Evolutionary conservation across 1,140 invertebrate species (phyloP).

Genomic region (Sarcophaga peregrina): DNA sequence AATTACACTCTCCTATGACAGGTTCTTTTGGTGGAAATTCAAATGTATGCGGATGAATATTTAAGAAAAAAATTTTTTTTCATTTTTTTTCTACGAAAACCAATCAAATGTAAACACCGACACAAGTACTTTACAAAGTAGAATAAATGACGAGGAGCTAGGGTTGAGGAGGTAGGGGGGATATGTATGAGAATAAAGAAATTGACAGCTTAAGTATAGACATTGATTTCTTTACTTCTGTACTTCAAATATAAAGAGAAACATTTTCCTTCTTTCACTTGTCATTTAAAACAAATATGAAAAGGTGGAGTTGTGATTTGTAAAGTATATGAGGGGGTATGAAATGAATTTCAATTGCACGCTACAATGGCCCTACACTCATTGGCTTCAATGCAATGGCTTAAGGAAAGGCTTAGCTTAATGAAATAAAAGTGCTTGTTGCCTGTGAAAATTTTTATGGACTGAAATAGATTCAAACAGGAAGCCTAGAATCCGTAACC

Average conservation of each 20-base stretch:
- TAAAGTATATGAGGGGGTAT: neutral
- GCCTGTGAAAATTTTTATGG: too few species aligned
- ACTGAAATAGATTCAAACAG: too few species aligned
- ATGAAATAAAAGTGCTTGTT: too few species aligned
- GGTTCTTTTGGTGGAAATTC: neutral
- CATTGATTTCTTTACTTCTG: constrained; percentile 1
- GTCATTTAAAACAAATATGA: constrained; percentile 14
- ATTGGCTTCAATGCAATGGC: too few species aligned
- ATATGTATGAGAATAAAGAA: neutral
- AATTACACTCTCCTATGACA: neutral
- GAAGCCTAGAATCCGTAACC: too few species aligned
- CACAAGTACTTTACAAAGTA: neutral
- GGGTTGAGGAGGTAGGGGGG: too few species aligned
- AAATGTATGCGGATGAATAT: neutral
- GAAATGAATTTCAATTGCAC: neutral
- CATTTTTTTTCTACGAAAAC: neutral
- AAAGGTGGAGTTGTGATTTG: neutral
- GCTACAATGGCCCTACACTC: neutral
- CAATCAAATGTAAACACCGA: neutral
- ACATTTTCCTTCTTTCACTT: neutral
- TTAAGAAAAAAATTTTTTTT: too few species aligned
- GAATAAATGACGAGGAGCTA: too few species aligned
- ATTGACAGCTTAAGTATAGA: constrained; percentile 24
- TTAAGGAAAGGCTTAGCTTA: too few species aligned
- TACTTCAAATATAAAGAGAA: neutral